Base-by-base conservation (phyloP, 2,797 vertebrate genomes). In the Simalia tracyae region DNA sequence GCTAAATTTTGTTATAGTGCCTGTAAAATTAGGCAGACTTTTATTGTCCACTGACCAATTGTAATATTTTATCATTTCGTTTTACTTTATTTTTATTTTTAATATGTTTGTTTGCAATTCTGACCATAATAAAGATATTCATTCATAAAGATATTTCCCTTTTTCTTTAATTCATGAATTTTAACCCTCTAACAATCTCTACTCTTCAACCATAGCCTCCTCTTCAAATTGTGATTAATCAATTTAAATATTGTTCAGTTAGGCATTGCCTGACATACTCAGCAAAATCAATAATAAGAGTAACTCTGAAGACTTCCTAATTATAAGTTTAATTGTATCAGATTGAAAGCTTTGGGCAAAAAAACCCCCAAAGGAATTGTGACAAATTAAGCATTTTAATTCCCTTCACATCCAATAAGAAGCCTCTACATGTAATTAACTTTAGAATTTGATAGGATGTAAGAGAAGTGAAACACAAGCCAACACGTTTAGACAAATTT, bases 221-320 rank as follows among this genome's bases (percentile, higher is more conserved):
- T 17, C 22, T 54, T 81, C 91, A 54, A 91, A 84, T 46, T 54
- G 42, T 81, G 59, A 91, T 88, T 91, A 88, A 72, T 22, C 68
- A 88, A 81, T 88, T 87, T 91, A 88, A 91, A 88, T 88, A 84
- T 81, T 68, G 50, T 87, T 84, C 86, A 91, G 86, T 68, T 91
- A 86, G 85, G 50, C 68, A 59, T 87, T 68, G 68, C 59, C 92
- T 91, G 46, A 92, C 63, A 66, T 86, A 60, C 36, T 46, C n/a
- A 31, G 63, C 60, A 63, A 63, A 92, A 61, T 54, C 81, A 14
- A 7, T 86, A 36, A 14, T 31, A 57, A 68, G 57, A 36, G 68
- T 59, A 60, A 28, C 31, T 91, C 6, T 87, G 84, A 90, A 90
- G 22, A 64, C 60, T 85, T 54, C n/a, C 28, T 59, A 72, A 57